phyloP scores from a whole-genome alignment of 2,888 invertebrate species.

The Hydraecia micacea region DNA sequence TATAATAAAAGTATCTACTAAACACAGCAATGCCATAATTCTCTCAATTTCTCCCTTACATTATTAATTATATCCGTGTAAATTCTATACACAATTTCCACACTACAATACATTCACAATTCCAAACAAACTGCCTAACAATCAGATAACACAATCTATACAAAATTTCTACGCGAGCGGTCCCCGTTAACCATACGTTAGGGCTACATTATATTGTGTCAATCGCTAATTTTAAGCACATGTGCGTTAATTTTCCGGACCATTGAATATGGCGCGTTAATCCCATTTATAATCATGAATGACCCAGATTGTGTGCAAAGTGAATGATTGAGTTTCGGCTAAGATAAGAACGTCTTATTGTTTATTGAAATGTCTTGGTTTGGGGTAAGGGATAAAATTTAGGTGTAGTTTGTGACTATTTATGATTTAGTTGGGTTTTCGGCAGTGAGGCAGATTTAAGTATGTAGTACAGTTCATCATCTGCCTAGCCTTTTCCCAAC shows the following conservation, averaged over 20 bases:
- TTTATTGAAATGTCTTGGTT: slow-evolving; percentile 43
- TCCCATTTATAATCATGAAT: slow-evolving; percentile 70
- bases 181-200: slow-evolving; percentile 25
- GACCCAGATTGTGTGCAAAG: slow-evolving; percentile 67
- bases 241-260: slow-evolving; percentile 75
- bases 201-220: slow-evolving; percentile 60
- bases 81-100: background rate
- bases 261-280: slow-evolving; percentile 74
- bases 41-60: background rate
- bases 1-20: background rate
- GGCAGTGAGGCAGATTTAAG: background rate
- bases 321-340: slow-evolving; percentile 68
- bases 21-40: too few species aligned
- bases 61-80: background rate
- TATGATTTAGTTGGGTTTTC: background rate
- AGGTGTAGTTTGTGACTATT: background rate
- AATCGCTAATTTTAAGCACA: slow-evolving; percentile 72
- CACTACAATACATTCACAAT: slow-evolving; percentile 3
- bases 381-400: background rate
- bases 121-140: slow-evolving; percentile 27
- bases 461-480: background rate
- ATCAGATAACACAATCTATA: slow-evolving; percentile 53
- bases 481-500: too few species aligned
- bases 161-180: slow-evolving; percentile 42
- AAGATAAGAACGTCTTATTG: slow-evolving; percentile 46